Evolutionary conservation across 2,888 invertebrate genomes (phyloP).

Genomic region (Morpho helenor): DNA sequence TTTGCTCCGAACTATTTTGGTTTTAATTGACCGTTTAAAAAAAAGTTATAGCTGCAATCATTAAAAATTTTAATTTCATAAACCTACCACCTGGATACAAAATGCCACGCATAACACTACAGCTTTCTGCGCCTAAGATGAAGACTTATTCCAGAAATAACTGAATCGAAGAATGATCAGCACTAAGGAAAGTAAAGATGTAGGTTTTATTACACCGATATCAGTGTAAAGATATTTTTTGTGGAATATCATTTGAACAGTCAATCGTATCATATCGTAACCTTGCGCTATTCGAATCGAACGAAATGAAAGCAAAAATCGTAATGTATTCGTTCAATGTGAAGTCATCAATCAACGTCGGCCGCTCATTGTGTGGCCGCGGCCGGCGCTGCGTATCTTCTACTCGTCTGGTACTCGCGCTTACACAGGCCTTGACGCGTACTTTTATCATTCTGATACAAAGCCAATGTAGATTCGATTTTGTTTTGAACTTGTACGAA

Average conservation of each 20-base stretch:
- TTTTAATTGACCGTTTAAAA: no score
- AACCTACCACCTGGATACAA: no score
- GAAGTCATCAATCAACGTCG: conserved; percentile 73
- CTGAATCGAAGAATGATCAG: no score
- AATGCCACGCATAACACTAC: no score
- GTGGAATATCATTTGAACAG: conserved; percentile 20
- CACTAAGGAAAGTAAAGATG: no score
- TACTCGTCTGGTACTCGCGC: conserved; percentile 28
- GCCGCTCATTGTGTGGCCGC: conserved; percentile 74
- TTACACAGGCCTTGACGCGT: conserved; percentile 45
- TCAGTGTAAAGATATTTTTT: neutral
- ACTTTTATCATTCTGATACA: conserved; percentile 60
- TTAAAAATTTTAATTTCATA: no score
- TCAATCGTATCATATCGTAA: conserved; percentile 68
- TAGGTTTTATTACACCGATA: neutral
- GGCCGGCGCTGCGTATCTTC: conserved; percentile 65
- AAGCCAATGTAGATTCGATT: conserved; percentile 44
- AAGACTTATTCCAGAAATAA: no score
- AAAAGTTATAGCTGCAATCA: no score
- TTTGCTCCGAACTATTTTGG: no score
- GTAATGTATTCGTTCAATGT: conserved; percentile 78
- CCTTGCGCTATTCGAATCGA: conserved; percentile 76
- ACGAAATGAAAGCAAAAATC: conserved; percentile 76
- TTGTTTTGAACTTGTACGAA: conserved; percentile 23
- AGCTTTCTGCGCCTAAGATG: no score